These are phyloP conservation scores for Galleria mellonella DNA, from an alignment of 1,140 invertebrate species.

Conservation along the genomic window DNA sequence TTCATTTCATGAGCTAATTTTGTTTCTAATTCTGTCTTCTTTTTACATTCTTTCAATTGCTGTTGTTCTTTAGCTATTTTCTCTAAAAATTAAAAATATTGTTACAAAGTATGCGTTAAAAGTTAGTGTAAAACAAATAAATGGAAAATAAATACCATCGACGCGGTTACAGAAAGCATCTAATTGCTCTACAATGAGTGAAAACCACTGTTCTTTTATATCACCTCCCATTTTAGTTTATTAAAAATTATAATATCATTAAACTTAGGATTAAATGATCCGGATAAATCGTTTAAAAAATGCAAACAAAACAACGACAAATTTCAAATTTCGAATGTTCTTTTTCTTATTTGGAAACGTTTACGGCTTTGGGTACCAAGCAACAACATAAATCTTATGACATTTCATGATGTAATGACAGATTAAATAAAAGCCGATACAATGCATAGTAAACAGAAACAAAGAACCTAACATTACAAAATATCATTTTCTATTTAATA, in stretches of 20 bases:
- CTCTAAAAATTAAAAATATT: slow-evolving; percentile 27
- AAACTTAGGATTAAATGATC: too few species aligned
- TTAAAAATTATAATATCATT: not conserved
- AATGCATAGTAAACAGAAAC: too few species aligned
- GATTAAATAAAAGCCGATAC: too few species aligned
- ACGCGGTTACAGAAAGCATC: slow-evolving; percentile 30
- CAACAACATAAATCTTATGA: too few species aligned
- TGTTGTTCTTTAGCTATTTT: slow-evolving; percentile 40
- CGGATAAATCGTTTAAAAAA: not conserved
- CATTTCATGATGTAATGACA: too few species aligned
- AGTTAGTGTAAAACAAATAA: not conserved
- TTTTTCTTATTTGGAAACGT: too few species aligned
- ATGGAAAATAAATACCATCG: slow-evolving; percentile 21
- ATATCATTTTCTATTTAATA: too few species aligned
- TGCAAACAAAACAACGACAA: not conserved
- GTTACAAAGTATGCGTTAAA: not conserved
- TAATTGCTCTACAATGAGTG: slow-evolving; percentile 22
- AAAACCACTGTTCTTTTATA: slow-evolving; percentile 25
- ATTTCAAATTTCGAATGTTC: too few species aligned
- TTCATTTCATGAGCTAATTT: slow-evolving; percentile 43
- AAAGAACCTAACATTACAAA: too few species aligned
- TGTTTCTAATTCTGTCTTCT: slow-evolving; percentile 39
- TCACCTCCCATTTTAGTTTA: slow-evolving; percentile 19
- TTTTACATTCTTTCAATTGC: slow-evolving; percentile 37
- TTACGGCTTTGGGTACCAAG: too few species aligned